A percentile compares a stretch with the other conserved stretches of the same genome.
Conservation (phyloP, 1,140 invertebrate genomes). For the Diorhabda sublineata region DNA sequence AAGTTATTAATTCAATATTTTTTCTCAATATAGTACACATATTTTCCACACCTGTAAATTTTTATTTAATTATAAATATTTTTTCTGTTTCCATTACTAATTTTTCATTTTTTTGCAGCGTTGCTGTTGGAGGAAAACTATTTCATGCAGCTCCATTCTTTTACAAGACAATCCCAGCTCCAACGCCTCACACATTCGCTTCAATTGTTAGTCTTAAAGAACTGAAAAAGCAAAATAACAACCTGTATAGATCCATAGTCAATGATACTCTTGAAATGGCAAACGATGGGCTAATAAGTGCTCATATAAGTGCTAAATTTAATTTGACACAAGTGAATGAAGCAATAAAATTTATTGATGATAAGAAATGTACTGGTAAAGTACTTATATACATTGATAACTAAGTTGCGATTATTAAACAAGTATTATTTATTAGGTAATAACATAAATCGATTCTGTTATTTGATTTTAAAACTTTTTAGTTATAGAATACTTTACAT, state of each 20-base stretch:
- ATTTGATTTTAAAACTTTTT: no score
- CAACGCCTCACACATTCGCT: slow-evolving; percentile 32
- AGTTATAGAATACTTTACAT: no score
- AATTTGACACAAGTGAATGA: slow-evolving; percentile 50
- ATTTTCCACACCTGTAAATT: no score
- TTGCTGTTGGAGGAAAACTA: slow-evolving; percentile 49
- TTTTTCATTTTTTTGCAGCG: slow-evolving; percentile 41
- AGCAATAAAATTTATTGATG: slow-evolving; percentile 50
- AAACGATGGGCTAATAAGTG: slow-evolving; percentile 49
- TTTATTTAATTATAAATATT: neutral
- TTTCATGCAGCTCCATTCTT: slow-evolving; percentile 48
- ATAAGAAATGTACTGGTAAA: slow-evolving; percentile 53
- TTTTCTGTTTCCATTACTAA: slow-evolving; percentile 1
- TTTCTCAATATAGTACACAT: no score
- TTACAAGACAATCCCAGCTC: slow-evolving; percentile 32
- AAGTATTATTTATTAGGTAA: slow-evolving; percentile 6
- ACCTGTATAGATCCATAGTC: slow-evolving; percentile 43
- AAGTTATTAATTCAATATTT: no score
- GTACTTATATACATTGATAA: slow-evolving; percentile 46
- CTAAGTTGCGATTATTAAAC: slow-evolving; percentile 5
- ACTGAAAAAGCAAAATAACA: slow-evolving; percentile 36
- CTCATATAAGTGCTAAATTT: slow-evolving; percentile 50
- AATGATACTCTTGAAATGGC: slow-evolving; percentile 52
- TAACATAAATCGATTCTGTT: no score
- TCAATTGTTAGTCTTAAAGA: slow-evolving; percentile 35